Percentiles rank a stretch among this genome's conserved stretches.
Conservation (phyloP, 2,797 vertebrate species). For the Lindbergichthys nudifrons region DNA sequence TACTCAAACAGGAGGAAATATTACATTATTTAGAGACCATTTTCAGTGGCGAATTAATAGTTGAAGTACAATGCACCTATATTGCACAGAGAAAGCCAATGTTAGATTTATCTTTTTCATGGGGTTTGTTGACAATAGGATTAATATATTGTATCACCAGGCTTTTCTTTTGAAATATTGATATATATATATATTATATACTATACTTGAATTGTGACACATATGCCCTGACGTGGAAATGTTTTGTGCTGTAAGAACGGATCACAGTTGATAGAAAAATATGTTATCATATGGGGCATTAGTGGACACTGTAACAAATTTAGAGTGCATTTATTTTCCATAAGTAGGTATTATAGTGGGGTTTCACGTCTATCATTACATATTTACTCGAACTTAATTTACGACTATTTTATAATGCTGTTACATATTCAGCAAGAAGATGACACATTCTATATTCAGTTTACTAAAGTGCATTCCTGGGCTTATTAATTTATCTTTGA, state of each 20-base stretch:
- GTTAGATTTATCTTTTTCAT: not conserved
- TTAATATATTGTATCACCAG: not conserved
- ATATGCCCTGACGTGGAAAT: not conserved
- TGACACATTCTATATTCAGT: not conserved
- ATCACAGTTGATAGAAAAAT: not conserved
- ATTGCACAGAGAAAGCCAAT: not conserved
- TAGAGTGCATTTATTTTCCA: conserved; percentile 1
- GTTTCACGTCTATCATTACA: not conserved
- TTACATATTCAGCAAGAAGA: not conserved
- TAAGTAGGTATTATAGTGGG: not conserved
- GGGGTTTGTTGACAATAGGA: not conserved
- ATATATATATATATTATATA: too few species aligned
- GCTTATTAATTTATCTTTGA: not conserved
- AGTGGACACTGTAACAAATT: not conserved
- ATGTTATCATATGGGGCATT: not conserved
- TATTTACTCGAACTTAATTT: not conserved
- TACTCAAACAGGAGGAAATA: too few species aligned
- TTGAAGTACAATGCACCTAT: not conserved
- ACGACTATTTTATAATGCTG: not conserved
- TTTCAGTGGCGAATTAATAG: not conserved
- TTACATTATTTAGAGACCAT: too few species aligned
- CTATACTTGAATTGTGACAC: not conserved
- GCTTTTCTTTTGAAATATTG: not conserved
- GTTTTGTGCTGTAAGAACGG: not conserved
- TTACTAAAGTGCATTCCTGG: conserved; percentile 14